Evolutionary conservation across 2,888 invertebrate genomes (phyloP).

Genomic region (Acronicta alni): DNA sequence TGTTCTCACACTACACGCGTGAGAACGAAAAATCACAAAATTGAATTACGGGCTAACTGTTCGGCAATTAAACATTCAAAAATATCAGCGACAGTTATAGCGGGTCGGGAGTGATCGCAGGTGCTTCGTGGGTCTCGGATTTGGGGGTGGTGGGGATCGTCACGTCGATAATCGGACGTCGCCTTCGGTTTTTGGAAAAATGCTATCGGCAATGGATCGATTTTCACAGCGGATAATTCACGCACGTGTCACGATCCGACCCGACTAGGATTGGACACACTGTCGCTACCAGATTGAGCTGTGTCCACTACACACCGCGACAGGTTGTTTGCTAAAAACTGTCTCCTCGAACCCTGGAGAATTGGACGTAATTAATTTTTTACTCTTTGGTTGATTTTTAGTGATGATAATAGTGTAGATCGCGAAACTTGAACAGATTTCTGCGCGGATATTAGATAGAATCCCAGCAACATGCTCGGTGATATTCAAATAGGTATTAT

Average conservation of each 20-base stretch:
- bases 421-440: not conserved
- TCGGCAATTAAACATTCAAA: conserved; percentile 81
- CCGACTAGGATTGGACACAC: conserved; percentile 74
- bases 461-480: too few species aligned
- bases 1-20: conserved; percentile 84
- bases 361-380: conserved; percentile 46
- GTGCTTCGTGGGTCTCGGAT: conserved; percentile 84
- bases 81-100: conserved; percentile 81
- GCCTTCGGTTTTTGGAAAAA: conserved; percentile 80
- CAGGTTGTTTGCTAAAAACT: conserved; percentile 68
- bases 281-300: conserved; percentile 69
- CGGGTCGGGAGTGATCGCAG: conserved; percentile 75
- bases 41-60: conserved; percentile 81
- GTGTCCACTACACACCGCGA: conserved; percentile 56
- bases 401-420: conserved; percentile 1
- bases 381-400: conserved; percentile 44
- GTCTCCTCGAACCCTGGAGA: conserved; percentile 31
- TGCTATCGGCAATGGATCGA: conserved; percentile 78
- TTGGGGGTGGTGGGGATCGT: conserved; percentile 77
- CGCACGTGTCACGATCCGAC: conserved; percentile 80
- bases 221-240: conserved; percentile 87
- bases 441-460: not conserved
- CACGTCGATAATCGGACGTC: conserved; percentile 80
- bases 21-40: conserved; percentile 82
- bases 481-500: too few species aligned